A percentile compares a stretch with the other conserved stretches of the same genome.
Evolutionary conservation across 2,888 invertebrate genomes (phyloP).

Genomic region (Papilio gigon): DNA sequence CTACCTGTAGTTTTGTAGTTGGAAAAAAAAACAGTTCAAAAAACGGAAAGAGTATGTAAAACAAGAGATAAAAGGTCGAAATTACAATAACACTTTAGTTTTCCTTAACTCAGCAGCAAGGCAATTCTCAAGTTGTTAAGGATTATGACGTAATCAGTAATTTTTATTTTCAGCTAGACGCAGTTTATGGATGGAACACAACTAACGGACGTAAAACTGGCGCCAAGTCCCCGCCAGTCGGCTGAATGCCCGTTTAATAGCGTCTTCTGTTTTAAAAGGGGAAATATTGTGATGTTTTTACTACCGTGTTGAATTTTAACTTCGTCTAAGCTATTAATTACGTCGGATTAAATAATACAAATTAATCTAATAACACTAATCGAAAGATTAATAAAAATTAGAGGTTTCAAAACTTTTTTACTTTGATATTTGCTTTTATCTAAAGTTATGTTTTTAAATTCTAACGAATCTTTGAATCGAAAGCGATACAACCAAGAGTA

Average conservation of each 20-base stretch:
- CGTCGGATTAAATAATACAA: conserved; percentile 3
- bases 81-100: conserved; percentile 17
- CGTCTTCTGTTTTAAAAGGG: conserved; percentile 37
- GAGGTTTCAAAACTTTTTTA: background rate
- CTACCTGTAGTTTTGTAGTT: too few species aligned
- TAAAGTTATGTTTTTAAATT: background rate
- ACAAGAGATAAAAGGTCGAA: background rate
- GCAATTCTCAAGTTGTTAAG: conserved; percentile 26
- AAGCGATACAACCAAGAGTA: background rate
- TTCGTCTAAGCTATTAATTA: conserved; percentile 12
- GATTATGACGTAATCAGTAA: conserved; percentile 40
- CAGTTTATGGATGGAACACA: conserved; percentile 34
- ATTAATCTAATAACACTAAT: background rate
- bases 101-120: conserved; percentile 9
- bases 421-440: background rate
- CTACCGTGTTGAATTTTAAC: conserved; percentile 26
- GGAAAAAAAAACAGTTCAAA: too few species aligned
- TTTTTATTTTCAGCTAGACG: conserved; percentile 41
- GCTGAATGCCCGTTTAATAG: conserved; percentile 37
- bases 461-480: too few species aligned
- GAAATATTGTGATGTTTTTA: conserved; percentile 32
- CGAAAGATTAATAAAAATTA: conserved; percentile 3
- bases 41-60: background rate
- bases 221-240: conserved; percentile 34
- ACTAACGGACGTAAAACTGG: conserved; percentile 38